Percentiles rank a stretch among this genome's conserved stretches.
Evolutionary conservation across 2,113 vertebrate genomes (phyloP).

Genomic region (Cynoglossus semilaevis): DNA sequence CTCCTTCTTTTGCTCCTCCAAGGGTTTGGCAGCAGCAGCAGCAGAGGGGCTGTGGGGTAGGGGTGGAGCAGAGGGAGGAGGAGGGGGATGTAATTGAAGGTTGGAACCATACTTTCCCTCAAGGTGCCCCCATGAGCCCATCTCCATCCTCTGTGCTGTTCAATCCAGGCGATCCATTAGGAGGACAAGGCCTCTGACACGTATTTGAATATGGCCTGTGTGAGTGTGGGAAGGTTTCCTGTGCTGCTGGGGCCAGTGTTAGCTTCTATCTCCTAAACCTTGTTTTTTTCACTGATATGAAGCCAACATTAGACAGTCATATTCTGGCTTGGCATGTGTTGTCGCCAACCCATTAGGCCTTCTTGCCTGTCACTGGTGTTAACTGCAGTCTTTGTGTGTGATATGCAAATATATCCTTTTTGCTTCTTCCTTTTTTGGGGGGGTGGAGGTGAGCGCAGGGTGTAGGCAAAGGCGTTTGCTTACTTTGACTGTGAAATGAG

Average conservation of each 20-base stretch:
- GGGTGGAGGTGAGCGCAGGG: constrained; percentile 63
- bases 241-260: constrained; percentile 26
- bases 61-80: constrained; percentile 66
- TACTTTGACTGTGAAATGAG: constrained; percentile 78
- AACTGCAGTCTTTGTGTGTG: constrained; percentile 79
- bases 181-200: constrained; percentile 78
- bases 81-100: constrained; percentile 76
- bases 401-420: constrained; percentile 76
- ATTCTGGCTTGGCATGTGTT: constrained; percentile 65
- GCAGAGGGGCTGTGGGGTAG: constrained; percentile 78
- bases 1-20: constrained; percentile 78
- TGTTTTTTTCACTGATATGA: constrained; percentile 59
- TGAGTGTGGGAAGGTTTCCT: constrained; percentile 30
- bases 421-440: constrained; percentile 63
- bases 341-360: constrained; percentile 71
- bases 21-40: constrained; percentile 83
- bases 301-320: constrained; percentile 65
- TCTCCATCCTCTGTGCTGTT: constrained; percentile 82
- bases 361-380: constrained; percentile 71
- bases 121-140: constrained; percentile 86
- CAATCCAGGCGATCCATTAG: constrained; percentile 80
- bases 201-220: constrained; percentile 46
- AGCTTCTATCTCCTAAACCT: constrained; percentile 66
- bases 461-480: constrained; percentile 73
- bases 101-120: constrained; percentile 88